These are phyloP conservation scores for Myiopsitta monachus DNA, from an alignment of 2,113 vertebrate species.

Conservation along the genomic window DNA sequence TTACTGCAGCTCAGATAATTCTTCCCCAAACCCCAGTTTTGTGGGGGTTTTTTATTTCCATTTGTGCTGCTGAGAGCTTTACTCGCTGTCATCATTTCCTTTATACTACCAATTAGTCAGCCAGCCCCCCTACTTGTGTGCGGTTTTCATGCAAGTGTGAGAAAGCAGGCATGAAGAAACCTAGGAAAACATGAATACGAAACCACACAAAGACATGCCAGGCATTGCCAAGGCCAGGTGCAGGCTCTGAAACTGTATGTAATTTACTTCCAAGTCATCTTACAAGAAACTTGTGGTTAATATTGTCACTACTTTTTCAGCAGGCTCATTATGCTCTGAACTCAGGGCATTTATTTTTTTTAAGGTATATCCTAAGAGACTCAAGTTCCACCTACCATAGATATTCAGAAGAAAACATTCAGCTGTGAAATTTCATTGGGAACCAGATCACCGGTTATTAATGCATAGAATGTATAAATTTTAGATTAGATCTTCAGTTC, in stretches of 20 bases:
- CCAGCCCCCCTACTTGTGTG: not conserved
- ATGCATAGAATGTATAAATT: not conserved
- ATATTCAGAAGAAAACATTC: not conserved
- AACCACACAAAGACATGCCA: constrained; percentile 1
- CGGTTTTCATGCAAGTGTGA: not conserved
- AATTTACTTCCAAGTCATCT: not conserved
- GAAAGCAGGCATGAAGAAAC: not conserved
- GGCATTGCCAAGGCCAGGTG: not conserved
- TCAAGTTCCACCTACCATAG: not conserved
- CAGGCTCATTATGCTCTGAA: not conserved
- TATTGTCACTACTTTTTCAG: not conserved
- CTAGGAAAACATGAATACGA: constrained; percentile 32
- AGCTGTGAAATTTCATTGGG: not conserved
- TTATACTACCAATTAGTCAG: not conserved
- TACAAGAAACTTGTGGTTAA: not conserved
- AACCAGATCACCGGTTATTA: not conserved
- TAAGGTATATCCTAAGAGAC: not conserved
- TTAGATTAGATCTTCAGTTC: not conserved
- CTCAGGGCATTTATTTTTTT: not conserved
- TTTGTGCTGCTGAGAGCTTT: not conserved
- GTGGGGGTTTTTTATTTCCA: not conserved
- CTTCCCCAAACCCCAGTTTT: not conserved
- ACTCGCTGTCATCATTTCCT: not conserved
- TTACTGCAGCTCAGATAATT: not conserved
- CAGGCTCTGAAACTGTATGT: not conserved